Base-by-base conservation (phyloP, 2,797 vertebrate species). In the Emys orbicularis region DNA sequence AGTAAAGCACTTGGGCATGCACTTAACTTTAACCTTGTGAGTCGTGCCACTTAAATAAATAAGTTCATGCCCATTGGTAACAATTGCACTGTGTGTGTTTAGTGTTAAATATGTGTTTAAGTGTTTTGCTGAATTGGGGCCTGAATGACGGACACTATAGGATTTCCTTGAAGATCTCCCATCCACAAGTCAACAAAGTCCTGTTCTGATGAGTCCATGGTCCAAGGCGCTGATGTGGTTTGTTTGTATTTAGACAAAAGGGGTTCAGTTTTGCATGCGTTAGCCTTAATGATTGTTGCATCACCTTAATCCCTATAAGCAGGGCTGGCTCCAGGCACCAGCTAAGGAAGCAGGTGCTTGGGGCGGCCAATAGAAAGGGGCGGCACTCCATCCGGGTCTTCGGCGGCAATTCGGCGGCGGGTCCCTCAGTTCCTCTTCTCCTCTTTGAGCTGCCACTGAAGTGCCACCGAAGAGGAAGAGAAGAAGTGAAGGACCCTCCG, bases 201-300 rank as follows among this genome's bases (percentile, higher is more conserved):
- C 37, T 72, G 37, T 41, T 72, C n/a, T 41, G 68, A 37, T 41
- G 21, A 37, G 21, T 72, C 21, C 18, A 18, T n/a, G 21, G n/a
- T 37, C 68, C 9, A 11, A 41, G 19, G n/a, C 21, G 11, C 72
- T 47, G 72, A n/a, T 47, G 21, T 54, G 53, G 53, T 54, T 25
- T 44, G 25, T 76, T 27, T 19, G 18, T 68, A 68, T 68, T 34
- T 37, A 37, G 61, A 37, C 2, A 37, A 68, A 4, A 37, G 47
- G 5, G 9, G 56, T 3, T 29, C 15, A 8, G 1, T 5, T 68
- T 25, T 29, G 52, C 29, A 25, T 0, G 0, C 11, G 1, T n/a
- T 18, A 27, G 27, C 7, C 5, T 11, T 25, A 25, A 27, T 0
- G 0, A n/a, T 0, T 5, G 34, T 57, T 56, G 34, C 6, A 56